Evolutionary conservation across 1,140 invertebrate genomes (phyloP).

Genomic region (Penaeus japonicus): DNA sequence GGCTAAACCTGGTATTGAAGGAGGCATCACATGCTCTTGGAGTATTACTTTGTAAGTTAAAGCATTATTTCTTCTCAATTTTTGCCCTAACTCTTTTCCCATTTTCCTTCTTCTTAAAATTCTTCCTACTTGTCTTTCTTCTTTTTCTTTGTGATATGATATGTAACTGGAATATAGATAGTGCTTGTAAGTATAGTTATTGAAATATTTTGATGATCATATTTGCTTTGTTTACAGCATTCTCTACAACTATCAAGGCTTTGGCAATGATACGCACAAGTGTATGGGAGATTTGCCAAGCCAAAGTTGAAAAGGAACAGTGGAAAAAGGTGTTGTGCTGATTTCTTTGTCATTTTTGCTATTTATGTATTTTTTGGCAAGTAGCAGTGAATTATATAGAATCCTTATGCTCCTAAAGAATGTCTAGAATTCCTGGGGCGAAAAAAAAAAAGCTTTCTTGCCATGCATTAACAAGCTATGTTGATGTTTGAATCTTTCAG

Average conservation of each 20-base stretch:
- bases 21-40: conserved; percentile 25
- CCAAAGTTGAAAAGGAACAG: background rate
- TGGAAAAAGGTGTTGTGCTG: conserved; percentile 9
- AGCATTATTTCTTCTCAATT: background rate
- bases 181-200: background rate
- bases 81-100: background rate
- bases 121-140: too few relatives aligned
- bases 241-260: conserved; percentile 45
- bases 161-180: background rate
- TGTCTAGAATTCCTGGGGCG: too few relatives aligned
- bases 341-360: background rate
- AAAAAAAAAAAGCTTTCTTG: too few relatives aligned
- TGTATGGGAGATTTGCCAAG: conserved; percentile 42
- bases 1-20: conserved; percentile 23
- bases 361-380: too few relatives aligned
- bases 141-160: too few relatives aligned
- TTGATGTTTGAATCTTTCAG: background rate
- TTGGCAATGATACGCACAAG: conserved; percentile 36
- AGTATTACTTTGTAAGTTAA: conserved; percentile 27
- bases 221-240: conserved; percentile 19
- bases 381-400: too few relatives aligned
- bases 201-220: background rate
- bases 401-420: too few relatives aligned
- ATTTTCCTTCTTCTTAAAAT: too few relatives aligned
- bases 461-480: too few relatives aligned